Evolutionary conservation across 1,140 invertebrate genomes (phyloP), one percentile per base, ranked within the genome.

Genomic region (Proctacanthus coquilletti): DNA sequence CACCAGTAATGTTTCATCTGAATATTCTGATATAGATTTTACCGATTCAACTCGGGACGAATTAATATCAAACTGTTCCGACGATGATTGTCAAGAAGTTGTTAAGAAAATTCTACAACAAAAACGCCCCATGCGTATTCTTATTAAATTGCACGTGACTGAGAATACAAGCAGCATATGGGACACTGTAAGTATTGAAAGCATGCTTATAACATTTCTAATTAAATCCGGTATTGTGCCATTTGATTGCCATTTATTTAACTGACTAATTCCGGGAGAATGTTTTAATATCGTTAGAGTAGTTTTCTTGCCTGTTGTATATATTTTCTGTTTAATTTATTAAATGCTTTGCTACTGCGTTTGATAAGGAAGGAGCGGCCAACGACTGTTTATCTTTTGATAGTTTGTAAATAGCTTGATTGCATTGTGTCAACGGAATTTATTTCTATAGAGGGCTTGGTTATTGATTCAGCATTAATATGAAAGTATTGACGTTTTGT

Each of bases 101-200:
- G 60, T 68, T 41, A 64, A 64, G 42, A 75, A 75, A 59, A 72
- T 73, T 46, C 56, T 70, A 36, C 70, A 69, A 58, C 71, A 62
- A 43, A 66, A 68, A 45, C 68, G 69, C 45, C 69, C 74, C 33
- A 69, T 80, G 44, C 74, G 77, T 46, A 67, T 84, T 42, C 71
- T 74, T 34, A 84, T 89, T 61, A 75, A 75, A 49, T 72, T 89
- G 44, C 74, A 72, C 50, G 68, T 89, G 42, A 84, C 80, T 18
- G 76, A 83, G 51, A 75, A 73, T 45, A 74, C 76, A 38, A 71
- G 73, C 42, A 77, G 79, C 10, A 69, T 70, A 49, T 91, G 84
- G 85, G 80, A 88, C 60, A 80, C 84, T 34, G 71, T 87, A 36
- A 62, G 63, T 59, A 46, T 41, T 30, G 4, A 36, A 25, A 23